A percentile compares a stretch with the other conserved stretches of the same genome.
Evolutionary conservation across 2,113 vertebrate genomes (phyloP).

Genomic region (Phrynocephalus versicolor): DNA sequence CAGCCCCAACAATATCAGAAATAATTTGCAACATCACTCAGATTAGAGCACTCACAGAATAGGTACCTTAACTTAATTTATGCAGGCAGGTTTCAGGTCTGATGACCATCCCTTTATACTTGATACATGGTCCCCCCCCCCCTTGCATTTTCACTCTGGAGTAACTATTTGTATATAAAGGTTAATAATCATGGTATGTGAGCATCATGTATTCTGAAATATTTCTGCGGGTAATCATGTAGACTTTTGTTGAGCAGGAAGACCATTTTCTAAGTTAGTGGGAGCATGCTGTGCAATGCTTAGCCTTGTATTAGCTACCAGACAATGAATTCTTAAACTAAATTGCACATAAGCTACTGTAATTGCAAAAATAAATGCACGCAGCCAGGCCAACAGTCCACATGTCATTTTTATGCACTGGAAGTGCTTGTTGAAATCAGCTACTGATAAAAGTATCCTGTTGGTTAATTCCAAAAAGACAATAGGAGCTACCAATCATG

Average conservation of each 20-base stretch:
- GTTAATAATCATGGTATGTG: background rate
- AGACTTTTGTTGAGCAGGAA: conserved; percentile 8
- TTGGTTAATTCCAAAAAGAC: conserved; percentile 2
- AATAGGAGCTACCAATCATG: conserved; percentile 4
- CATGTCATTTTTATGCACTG: background rate
- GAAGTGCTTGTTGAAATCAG: conserved; percentile 22
- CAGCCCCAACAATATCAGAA: conserved; percentile 1
- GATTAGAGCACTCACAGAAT: background rate
- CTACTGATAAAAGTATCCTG: background rate
- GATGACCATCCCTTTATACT: background rate
- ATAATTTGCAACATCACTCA: background rate
- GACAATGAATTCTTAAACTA: background rate
- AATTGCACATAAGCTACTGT: background rate
- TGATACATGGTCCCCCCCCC: rapidly evolving
- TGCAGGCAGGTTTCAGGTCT: background rate
- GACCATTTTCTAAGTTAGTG: background rate
- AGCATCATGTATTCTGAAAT: background rate
- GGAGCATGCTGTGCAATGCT: background rate
- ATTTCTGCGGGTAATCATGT: background rate
- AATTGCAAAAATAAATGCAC: conserved; percentile 19
- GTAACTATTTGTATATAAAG: background rate
- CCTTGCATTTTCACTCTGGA: background rate
- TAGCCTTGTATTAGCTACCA: conserved; percentile 8
- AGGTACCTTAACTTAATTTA: background rate
- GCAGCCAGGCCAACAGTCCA: background rate